These are phyloP conservation scores for Anguilla megastoma DNA, from an alignment of 2,797 vertebrate genomes.

Conservation along the genomic window DNA sequence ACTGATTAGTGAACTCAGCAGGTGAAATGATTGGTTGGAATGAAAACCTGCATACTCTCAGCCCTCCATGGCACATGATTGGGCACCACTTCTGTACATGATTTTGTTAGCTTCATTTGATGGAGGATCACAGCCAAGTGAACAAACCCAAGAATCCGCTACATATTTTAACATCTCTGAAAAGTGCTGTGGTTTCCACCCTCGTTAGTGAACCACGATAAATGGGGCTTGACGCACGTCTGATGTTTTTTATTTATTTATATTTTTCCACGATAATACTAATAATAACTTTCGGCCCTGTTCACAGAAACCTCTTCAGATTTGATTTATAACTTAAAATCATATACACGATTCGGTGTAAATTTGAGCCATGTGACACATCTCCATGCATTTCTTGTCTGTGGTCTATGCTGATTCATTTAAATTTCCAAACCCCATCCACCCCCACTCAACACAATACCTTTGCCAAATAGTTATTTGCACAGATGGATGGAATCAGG, in stretches of 20 bases:
- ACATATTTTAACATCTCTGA: neutral
- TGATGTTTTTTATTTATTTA: neutral
- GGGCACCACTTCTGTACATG: neutral
- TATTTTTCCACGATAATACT: neutral
- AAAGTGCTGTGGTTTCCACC: neutral
- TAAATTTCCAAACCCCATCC: neutral
- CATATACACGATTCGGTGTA: neutral
- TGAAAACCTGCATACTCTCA: too few species aligned
- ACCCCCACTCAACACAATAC: neutral
- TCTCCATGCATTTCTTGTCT: neutral
- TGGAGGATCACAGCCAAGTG: neutral
- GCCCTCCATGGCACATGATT: too few species aligned
- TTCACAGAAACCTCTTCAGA: neutral
- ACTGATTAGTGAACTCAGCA: too few species aligned
- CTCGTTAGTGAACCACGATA: neutral
- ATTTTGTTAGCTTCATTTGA: neutral
- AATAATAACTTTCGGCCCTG: neutral
- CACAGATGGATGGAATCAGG: neutral
- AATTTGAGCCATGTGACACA: neutral
- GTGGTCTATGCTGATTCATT: neutral
- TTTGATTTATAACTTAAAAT: neutral
- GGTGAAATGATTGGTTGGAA: too few species aligned
- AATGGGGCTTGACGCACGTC: neutral
- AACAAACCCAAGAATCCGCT: neutral
- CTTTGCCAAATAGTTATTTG: neutral